phyloP scores from a whole-genome alignment of 2,113 vertebrate species.

The Poicephalus meyeri region DNA sequence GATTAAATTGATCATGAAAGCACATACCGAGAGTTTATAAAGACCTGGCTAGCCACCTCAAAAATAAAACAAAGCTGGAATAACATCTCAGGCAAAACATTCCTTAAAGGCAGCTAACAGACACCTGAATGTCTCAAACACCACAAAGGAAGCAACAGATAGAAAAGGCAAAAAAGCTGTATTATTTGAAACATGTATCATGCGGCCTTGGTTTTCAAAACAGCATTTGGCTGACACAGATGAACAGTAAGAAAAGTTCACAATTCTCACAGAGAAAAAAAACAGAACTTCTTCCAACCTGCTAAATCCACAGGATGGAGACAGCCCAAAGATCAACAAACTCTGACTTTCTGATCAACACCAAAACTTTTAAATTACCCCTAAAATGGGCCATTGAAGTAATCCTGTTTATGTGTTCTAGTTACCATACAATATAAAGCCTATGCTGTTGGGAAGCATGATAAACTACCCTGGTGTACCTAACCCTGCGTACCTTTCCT shows the following conservation, averaged over 20 bases:
- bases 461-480: neutral
- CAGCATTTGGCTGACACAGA: neutral
- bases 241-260: neutral
- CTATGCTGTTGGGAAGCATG: neutral
- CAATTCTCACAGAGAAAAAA: neutral
- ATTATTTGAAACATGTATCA: neutral
- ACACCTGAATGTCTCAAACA: slow-evolving; percentile 19
- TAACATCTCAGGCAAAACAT: neutral
- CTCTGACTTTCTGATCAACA: neutral
- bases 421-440: neutral
- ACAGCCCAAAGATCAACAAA: neutral
- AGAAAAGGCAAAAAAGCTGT: neutral
- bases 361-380: neutral
- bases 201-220: slow-evolving; percentile 2
- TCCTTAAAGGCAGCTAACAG: neutral
- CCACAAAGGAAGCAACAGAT: neutral
- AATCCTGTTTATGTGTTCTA: neutral
- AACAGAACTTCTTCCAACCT: neutral
- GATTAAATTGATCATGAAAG: slow-evolving; percentile 41
- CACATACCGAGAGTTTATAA: neutral
- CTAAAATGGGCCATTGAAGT: neutral
- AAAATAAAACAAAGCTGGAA: neutral
- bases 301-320: neutral
- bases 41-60: neutral
- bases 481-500: neutral